Evolutionary conservation across 2,797 vertebrate genomes (phyloP).

Genomic region (Lacerta agilis): DNA sequence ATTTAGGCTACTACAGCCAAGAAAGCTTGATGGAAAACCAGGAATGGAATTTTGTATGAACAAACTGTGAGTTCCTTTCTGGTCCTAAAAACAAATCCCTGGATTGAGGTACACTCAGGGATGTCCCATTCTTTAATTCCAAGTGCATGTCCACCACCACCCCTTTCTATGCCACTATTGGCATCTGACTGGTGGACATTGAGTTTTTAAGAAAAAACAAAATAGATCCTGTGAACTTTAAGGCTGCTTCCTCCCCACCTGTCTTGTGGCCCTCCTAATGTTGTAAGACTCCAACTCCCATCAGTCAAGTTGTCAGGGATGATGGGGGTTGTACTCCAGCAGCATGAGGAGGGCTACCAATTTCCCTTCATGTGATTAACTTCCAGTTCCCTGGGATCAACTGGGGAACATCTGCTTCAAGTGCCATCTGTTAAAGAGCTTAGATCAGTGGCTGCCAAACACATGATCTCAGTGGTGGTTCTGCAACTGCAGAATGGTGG

Average conservation of each 20-base stretch:
- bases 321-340: neutral
- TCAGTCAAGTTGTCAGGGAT: neutral
- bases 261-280: neutral
- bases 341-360: neutral
- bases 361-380: neutral
- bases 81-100: no score
- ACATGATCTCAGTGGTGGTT: neutral
- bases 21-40: no score
- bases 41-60: no score
- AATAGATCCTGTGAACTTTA: no score
- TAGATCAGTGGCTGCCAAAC: neutral
- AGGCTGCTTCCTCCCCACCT: neutral
- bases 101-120: no score
- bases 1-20: no score
- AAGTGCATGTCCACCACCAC: no score
- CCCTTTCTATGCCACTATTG: no score
- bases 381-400: neutral
- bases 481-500: neutral
- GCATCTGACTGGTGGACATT: no score
- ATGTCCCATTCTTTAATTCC: no score
- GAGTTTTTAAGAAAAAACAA: no score
- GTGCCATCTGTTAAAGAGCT: neutral
- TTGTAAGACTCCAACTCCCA: neutral
- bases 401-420: neutral
- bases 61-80: no score